Evolutionary conservation across 2,888 invertebrate species (phyloP).

Genomic region (Luperina nickerlii): DNA sequence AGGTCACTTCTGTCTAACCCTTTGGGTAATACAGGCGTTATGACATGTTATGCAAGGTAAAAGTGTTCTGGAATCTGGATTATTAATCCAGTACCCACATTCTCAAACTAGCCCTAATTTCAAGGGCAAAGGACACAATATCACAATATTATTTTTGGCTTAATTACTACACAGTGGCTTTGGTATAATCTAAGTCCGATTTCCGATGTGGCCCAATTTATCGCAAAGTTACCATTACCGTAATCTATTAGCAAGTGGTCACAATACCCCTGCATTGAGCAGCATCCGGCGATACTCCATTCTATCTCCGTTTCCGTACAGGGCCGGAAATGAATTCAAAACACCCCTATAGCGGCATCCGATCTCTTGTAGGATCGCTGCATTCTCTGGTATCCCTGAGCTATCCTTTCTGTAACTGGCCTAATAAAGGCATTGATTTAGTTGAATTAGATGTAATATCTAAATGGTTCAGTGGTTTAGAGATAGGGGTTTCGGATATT

Average conservation of each 20-base stretch:
- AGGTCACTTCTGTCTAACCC: no score
- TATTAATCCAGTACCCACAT: not conserved
- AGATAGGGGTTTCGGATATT: not conserved
- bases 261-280: constrained; percentile 79
- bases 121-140: not conserved
- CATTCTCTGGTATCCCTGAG: constrained; percentile 55
- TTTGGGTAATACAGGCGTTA: no score
- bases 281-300: constrained; percentile 80
- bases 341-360: constrained; percentile 82
- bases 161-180: not conserved
- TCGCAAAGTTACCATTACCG: constrained; percentile 53
- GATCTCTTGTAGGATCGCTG: constrained; percentile 76
- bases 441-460: constrained; percentile 5
- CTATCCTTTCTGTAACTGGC: constrained; percentile 12
- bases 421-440: constrained; percentile 18
- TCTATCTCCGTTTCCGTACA: constrained; percentile 84
- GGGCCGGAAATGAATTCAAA: constrained; percentile 87
- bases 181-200: not conserved
- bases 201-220: constrained; percentile 16
- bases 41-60: no score
- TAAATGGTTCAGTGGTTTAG: constrained; percentile 8
- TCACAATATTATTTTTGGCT: not conserved
- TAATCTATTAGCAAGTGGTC: constrained; percentile 65
- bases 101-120: not conserved
- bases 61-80: not conserved